Conservation (phyloP, 2,797 vertebrate species). For the Florisuga fusca region DNA sequence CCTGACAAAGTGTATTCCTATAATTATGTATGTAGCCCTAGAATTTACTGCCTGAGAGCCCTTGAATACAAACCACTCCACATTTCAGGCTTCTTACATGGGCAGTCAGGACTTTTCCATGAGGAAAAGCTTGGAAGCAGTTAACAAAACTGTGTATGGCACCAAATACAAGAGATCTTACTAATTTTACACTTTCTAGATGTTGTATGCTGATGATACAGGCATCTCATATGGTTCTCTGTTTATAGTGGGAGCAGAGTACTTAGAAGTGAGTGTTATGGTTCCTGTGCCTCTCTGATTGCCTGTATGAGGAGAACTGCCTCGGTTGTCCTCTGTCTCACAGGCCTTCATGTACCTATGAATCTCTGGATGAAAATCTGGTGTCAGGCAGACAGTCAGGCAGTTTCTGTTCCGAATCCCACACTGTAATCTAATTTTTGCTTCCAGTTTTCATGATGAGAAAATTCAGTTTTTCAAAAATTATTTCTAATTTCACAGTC, state of each 20-base stretch:
- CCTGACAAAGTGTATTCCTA: background rate
- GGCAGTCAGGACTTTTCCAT: background rate
- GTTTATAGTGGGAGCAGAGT: background rate
- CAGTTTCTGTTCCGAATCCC: background rate
- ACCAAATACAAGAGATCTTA: background rate
- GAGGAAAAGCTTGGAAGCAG: background rate
- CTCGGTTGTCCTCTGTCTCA: background rate
- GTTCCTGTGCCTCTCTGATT: background rate
- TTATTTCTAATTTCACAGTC: background rate
- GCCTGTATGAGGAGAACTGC: background rate
- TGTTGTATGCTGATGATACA: background rate
- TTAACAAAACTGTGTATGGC: background rate
- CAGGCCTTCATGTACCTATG: background rate
- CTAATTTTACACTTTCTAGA: background rate
- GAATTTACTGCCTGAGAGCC: background rate
- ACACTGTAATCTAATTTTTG: background rate
- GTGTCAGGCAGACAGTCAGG: background rate
- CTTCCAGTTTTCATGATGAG: background rate
- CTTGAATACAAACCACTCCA: background rate
- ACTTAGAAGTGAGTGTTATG: accelerated
- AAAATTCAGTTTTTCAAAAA: background rate
- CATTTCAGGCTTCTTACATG: background rate
- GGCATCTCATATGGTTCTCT: background rate
- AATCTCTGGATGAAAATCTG: background rate
- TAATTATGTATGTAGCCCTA: background rate